Percentiles rank a stretch among this genome's conserved stretches.
phyloP scores from a whole-genome alignment of 2,797 vertebrate species.

The Ispidina lecontei region DNA sequence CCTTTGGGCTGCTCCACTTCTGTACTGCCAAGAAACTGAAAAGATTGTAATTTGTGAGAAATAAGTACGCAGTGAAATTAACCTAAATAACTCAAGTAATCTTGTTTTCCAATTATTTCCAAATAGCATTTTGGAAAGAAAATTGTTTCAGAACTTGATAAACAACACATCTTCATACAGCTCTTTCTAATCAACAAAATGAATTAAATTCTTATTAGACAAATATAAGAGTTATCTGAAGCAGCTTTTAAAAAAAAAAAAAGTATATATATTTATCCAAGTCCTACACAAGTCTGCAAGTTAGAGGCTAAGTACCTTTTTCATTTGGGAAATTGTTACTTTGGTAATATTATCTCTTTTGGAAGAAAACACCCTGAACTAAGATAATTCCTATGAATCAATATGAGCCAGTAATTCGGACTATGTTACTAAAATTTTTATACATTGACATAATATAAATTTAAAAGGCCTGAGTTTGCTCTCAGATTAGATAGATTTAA shows the following conservation, averaged over 20 bases:
- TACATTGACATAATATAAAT: background rate
- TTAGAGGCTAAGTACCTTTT: background rate
- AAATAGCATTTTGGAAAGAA: background rate
- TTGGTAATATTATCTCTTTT: background rate
- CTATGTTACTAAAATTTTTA: background rate
- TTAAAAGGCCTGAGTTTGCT: background rate
- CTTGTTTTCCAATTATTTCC: background rate
- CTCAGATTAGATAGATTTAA: background rate
- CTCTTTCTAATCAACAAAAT: background rate
- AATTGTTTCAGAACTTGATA: background rate
- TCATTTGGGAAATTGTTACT: background rate
- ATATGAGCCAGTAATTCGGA: rapidly evolving
- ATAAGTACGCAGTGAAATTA: background rate
- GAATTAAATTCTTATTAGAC: background rate
- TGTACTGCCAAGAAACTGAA: constrained; percentile 93
- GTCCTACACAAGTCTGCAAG: background rate
- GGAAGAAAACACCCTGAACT: background rate
- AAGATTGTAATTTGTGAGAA: constrained; percentile 59
- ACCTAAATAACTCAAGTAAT: background rate
- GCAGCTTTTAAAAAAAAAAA: background rate
- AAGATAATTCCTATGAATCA: background rate
- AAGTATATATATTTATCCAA: background rate
- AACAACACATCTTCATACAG: background rate
- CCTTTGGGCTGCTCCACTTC: constrained; percentile 98
- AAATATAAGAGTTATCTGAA: background rate